phyloP scores from a whole-genome alignment of 2,113 vertebrate genomes.

The Noturus placidus region DNA sequence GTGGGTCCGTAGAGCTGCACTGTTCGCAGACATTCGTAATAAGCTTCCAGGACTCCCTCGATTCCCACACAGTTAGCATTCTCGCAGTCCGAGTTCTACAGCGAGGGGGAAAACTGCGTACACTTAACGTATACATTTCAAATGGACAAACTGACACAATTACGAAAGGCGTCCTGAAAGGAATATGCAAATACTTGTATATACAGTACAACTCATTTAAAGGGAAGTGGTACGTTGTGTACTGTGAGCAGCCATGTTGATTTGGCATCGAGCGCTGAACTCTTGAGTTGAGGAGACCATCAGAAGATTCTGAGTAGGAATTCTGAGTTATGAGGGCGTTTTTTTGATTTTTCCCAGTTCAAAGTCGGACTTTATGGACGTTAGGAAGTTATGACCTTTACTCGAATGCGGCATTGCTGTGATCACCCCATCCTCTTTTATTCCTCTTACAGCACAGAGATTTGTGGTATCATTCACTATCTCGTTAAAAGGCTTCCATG shows the following conservation, averaged over 20 bases:
- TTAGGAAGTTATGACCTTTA: too few species aligned
- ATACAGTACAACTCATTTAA: neutral
- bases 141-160: neutral
- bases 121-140: too few species aligned
- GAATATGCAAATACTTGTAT: neutral
- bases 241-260: too few species aligned
- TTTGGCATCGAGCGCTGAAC: neutral
- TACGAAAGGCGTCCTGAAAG: neutral
- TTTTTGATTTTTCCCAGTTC: too few species aligned
- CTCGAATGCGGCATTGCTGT: too few species aligned
- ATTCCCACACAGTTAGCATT: constrained; percentile 84
- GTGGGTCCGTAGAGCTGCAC: constrained; percentile 87
- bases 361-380: too few species aligned
- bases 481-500: too few species aligned
- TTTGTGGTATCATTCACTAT: too few species aligned
- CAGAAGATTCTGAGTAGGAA: neutral
- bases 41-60: constrained; percentile 83
- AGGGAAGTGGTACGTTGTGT: neutral
- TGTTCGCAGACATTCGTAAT: constrained; percentile 82
- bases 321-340: too few species aligned
- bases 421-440: too few species aligned
- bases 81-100: constrained; percentile 77
- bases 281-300: neutral
- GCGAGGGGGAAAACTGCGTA: neutral
- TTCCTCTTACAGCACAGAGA: too few species aligned